Evolutionary conservation across 2,113 vertebrate species (phyloP), one percentile per base, ranked within the genome.

Genomic region (Atherinomorus stipes): DNA sequence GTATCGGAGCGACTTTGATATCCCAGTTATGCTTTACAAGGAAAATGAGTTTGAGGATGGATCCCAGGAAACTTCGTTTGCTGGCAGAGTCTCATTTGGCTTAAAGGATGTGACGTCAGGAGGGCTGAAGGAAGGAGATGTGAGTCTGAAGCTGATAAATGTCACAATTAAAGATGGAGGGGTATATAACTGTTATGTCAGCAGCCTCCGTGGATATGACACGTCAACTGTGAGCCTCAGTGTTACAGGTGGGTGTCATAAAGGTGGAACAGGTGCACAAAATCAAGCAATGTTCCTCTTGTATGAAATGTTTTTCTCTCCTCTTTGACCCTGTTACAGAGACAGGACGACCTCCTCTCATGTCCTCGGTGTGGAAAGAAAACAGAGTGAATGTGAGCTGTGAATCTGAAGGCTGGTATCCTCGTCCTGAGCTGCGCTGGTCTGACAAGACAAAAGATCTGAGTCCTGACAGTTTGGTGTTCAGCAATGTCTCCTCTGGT

Each of bases 321-420:
- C 23, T 19, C 18, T 54, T 0, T 2, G 6, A 23, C 26, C 0
- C 8, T 49, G 9, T 37, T 0, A 5, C 49, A 93, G 93, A 45
- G 69, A 53, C 11, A 2, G 93, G 93, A 51, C 51, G 16, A 2
- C 0, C 34, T 0, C 89, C 83, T 11, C 26, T 84, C 38, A 61
- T 94, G 16, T 84, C 87, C 13, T 25, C 53, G 1, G 11, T 0
- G 12, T 54, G 18, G 60, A 34, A 0, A 25, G 63, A 59, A 3
- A 64, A 80, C 23, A 21, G 2, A 11, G 7, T 80, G 19, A 93
- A 93, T 7, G 40, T 92, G 63, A 92, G 88, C 88, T 93, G 92
- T 77, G 68, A 74, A 40, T 91, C 93, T 59, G 58, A 72, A 22
- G 90, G 92, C 10, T 94, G 93, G 92, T 56, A 70, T 50, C 93